Base-by-base conservation (phyloP, 2,113 vertebrate genomes). In the Syrrhaptes paradoxus region DNA sequence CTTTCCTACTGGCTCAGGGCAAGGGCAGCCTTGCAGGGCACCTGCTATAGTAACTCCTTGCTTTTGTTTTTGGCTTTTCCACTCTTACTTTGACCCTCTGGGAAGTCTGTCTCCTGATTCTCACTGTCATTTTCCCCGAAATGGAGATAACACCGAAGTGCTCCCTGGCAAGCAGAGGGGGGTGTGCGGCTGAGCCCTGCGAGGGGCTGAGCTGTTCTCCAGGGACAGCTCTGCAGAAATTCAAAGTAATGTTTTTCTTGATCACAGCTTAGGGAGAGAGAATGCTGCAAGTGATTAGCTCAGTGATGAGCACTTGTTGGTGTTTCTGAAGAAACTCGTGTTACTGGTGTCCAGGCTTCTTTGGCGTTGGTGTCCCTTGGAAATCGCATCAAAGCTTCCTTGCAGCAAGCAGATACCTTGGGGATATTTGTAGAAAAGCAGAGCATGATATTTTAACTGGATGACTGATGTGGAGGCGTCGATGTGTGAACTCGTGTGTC, bases 401-500 rank as follows among this genome's bases (percentile, higher is more conserved):
- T 43, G 34, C 46, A 71, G 76, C 26, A 38, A 10, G 24, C 8
- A 9, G 5, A 52, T 31, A 10, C 34, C 52, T 6, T 25, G 55
- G 57, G 67, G 43, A 31, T n/a, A 3, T 14, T 4, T 29, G 48
- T 2, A 28, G 87, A 29, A 57, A 41, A 78, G n/a, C 51, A 41
- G 16, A 2, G 52, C 0, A 0, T 4, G 6, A 2, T 17, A 21
- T 57, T 36, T 22, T 14, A 70, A 10, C 34, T 21, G 45, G 4
- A 3, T 51, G 34, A n/a, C 67, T 68, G 45, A 3, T 20, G 26
- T 9, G 46, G 26, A 48, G 65, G 76, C 45, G 20, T 25, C 55
- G 2, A 0, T 25, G 57, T 31, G 49, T 38, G 36, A n/a, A 13
- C 26, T 29, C 0, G 1, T 16, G 17, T 36, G 59, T 72, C 72